Percentiles rank a stretch among this genome's conserved stretches.
Conservation (phyloP, 2,113 vertebrate genomes). For the Delphinapterus leucas region DNA sequence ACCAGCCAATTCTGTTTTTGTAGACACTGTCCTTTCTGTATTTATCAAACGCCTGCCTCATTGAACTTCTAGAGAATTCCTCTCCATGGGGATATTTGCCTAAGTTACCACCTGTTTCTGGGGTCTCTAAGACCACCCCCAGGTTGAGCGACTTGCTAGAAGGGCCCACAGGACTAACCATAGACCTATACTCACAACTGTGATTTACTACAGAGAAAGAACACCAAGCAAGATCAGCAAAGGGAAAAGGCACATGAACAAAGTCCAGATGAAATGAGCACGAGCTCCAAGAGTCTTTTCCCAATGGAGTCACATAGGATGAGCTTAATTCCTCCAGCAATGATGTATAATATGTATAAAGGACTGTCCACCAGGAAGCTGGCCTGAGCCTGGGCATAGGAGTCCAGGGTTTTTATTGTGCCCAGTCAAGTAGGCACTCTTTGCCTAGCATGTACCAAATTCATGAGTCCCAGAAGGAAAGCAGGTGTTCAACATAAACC, state of each 20-base stretch:
- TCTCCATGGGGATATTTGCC: not conserved
- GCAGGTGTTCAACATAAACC: not conserved
- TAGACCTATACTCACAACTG: not conserved
- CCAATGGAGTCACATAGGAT: not conserved
- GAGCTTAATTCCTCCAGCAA: not conserved
- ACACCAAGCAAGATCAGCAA: not conserved
- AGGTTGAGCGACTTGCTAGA: not conserved
- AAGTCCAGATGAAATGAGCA: not conserved
- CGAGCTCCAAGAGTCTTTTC: not conserved
- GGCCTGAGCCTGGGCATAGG: not conserved
- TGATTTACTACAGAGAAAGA: not conserved
- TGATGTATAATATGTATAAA: not conserved
- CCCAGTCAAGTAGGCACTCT: not conserved
- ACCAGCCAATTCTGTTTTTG: not conserved
- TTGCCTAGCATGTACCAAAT: not conserved
- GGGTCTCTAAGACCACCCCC: not conserved
- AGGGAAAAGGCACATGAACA: not conserved
- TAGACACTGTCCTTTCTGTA: not conserved
- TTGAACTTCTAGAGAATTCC: not conserved
- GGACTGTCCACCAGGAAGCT: not conserved
- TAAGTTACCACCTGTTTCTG: not conserved
- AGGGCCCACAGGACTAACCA: not conserved
- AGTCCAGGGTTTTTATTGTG: not conserved
- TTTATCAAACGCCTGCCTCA: not conserved
- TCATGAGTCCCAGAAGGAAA: not conserved